Conservation (phyloP, 2,113 vertebrate genomes). For the Toxotes jaculatrix region DNA sequence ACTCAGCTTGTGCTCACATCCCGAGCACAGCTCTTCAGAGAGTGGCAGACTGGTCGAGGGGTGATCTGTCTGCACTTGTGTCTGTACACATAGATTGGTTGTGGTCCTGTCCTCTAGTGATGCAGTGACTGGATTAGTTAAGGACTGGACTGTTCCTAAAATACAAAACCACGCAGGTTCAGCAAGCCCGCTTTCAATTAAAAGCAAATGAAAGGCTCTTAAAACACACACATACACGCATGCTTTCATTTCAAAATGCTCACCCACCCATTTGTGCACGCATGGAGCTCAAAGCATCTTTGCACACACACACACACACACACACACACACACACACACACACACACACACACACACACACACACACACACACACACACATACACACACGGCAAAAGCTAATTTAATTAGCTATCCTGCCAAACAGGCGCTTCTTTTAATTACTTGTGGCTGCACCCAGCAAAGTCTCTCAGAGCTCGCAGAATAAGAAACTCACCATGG, state of each 20-base stretch:
- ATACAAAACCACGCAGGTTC: conserved; percentile 10
- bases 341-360: conserved; percentile 22
- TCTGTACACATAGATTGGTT: conserved; percentile 25
- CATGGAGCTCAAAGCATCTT: conserved; percentile 38
- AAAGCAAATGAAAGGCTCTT: conserved; percentile 19
- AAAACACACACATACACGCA: conserved; percentile 42
- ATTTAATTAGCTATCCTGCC: conserved; percentile 82
- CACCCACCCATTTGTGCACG: conserved; percentile 14
- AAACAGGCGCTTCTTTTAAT: conserved; percentile 78
- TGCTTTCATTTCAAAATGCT: conserved; percentile 16
- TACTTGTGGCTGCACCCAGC: conserved; percentile 69
- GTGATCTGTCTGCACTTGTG: conserved; percentile 16
- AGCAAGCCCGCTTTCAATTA: conserved; percentile 17
- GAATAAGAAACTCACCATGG: conserved; percentile 59
- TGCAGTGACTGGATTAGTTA: conserved; percentile 61
- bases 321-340: conserved; percentile 11
- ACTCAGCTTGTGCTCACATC: not conserved
- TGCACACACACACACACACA: conserved; percentile 29
- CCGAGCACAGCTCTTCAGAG: not conserved
- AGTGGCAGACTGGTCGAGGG: not conserved
- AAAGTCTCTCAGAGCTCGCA: conserved; percentile 59
- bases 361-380: conserved; percentile 27
- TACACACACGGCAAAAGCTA: conserved; percentile 45
- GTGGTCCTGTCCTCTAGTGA: not conserved
- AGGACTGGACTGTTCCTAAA: conserved; percentile 34